Evolutionary conservation across 1,140 invertebrate genomes (phyloP).

Genomic region (Drosophila bipectinata): DNA sequence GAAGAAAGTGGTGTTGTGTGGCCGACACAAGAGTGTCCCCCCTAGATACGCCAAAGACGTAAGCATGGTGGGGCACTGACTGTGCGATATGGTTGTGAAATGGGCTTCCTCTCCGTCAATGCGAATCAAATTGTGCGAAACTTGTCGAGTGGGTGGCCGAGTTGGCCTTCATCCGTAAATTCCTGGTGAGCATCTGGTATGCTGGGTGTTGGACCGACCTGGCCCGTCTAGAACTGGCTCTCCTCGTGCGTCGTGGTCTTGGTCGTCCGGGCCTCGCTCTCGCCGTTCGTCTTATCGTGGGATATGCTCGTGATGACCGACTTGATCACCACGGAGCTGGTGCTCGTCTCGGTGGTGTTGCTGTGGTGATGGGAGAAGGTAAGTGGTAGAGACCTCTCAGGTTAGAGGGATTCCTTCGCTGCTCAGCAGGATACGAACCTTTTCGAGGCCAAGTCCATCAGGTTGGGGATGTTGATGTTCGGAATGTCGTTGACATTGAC

Average conservation of each 20-base stretch:
- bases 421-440: slow-evolving; percentile 42
- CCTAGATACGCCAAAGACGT: background rate
- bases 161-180: background rate
- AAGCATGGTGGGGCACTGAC: background rate
- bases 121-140: slow-evolving; percentile 1
- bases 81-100: background rate
- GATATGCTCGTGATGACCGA: slow-evolving; percentile 83
- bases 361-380: slow-evolving; percentile 26
- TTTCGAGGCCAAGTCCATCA: slow-evolving; percentile 70
- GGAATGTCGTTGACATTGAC: slow-evolving; percentile 78
- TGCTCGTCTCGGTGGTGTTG: slow-evolving; percentile 77
- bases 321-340: slow-evolving; percentile 82
- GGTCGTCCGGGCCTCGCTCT: slow-evolving; percentile 68
- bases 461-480: slow-evolving; percentile 74
- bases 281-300: slow-evolving; percentile 80
- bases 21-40: too few species aligned
- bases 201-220: too few species aligned
- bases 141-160: background rate
- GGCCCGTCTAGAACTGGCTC: slow-evolving; percentile 65
- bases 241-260: slow-evolving; percentile 74
- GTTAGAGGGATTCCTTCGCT: background rate
- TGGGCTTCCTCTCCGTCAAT: background rate
- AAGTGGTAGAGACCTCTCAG: background rate
- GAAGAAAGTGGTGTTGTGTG: background rate
- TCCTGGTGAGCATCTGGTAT: background rate